Evolutionary conservation across 2,797 vertebrate species (phyloP).

Genomic region (Alauda arvensis): DNA sequence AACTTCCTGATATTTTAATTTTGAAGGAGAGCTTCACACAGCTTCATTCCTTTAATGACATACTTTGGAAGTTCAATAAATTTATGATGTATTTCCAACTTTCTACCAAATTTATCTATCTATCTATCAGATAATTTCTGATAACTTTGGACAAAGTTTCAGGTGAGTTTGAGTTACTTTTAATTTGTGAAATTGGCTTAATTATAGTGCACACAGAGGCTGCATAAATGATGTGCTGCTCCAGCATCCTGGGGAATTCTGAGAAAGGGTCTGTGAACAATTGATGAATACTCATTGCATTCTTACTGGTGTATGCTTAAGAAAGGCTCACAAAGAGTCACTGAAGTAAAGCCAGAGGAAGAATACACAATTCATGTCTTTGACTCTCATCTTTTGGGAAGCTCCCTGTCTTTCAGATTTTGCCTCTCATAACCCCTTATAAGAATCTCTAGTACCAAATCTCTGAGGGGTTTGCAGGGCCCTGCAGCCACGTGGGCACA

Average conservation of each 20-base stretch:
- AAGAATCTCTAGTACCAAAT: background rate
- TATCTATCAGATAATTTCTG: background rate
- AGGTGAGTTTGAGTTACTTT: background rate
- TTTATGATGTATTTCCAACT: background rate
- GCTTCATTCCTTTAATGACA: background rate
- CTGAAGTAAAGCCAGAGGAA: background rate
- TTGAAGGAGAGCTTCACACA: background rate
- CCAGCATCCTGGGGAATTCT: background rate
- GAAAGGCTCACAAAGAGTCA: background rate
- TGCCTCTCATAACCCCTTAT: background rate
- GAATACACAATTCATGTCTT: background rate
- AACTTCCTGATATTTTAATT: background rate
- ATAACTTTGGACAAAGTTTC: background rate
- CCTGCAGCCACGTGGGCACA: fast-evolving
- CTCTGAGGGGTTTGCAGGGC: background rate
- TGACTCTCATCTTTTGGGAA: background rate
- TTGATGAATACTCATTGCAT: background rate
- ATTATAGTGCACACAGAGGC: background rate
- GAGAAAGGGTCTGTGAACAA: background rate
- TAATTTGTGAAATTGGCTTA: background rate
- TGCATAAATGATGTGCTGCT: background rate
- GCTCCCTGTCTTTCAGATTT: background rate
- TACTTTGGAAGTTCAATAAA: background rate
- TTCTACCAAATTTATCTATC: background rate
- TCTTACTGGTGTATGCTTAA: background rate